Conservation (phyloP, 2,888 invertebrate genomes). For the Lordiphosa fenestrarum region DNA sequence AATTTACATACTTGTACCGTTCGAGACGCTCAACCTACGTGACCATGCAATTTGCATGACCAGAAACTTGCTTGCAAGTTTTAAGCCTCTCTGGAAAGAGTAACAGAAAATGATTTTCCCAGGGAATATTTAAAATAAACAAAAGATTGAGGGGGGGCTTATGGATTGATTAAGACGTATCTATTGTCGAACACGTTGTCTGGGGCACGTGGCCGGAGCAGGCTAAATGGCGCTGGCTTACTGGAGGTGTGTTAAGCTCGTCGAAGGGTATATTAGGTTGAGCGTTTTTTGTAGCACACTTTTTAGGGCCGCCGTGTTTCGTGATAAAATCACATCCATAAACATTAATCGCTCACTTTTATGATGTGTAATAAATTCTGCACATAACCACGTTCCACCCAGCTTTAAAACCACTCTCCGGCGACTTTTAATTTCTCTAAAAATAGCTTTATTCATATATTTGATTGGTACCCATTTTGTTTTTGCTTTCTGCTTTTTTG, state of each 20-base stretch:
- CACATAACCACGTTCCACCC: constrained; percentile 37
- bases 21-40: constrained; percentile 40
- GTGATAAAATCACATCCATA: constrained; percentile 75
- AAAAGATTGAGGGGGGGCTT: constrained; percentile 15
- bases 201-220: constrained; percentile 46
- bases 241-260: constrained; percentile 14
- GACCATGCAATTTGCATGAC: constrained; percentile 52
- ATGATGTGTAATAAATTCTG: constrained; percentile 73
- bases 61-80: constrained; percentile 24
- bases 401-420: constrained; percentile 7
- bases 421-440: constrained; percentile 63
- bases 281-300: constrained; percentile 6
- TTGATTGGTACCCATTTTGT: constrained; percentile 69
- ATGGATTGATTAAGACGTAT: constrained; percentile 73
- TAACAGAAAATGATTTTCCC: constrained; percentile 4
- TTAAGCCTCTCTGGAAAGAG: constrained; percentile 9
- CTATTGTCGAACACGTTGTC: constrained; percentile 64
- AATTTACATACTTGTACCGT: constrained; percentile 52
- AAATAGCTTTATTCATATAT: constrained; percentile 71
- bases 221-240: constrained; percentile 7
- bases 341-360: constrained; percentile 73
- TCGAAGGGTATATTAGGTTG: neutral
- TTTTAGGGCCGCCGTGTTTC: constrained; percentile 43
- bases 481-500: constrained; percentile 21
- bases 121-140: constrained; percentile 34